Evolutionary conservation across 2,888 invertebrate genomes (phyloP).

Genomic region (Eupithecia insigniata): DNA sequence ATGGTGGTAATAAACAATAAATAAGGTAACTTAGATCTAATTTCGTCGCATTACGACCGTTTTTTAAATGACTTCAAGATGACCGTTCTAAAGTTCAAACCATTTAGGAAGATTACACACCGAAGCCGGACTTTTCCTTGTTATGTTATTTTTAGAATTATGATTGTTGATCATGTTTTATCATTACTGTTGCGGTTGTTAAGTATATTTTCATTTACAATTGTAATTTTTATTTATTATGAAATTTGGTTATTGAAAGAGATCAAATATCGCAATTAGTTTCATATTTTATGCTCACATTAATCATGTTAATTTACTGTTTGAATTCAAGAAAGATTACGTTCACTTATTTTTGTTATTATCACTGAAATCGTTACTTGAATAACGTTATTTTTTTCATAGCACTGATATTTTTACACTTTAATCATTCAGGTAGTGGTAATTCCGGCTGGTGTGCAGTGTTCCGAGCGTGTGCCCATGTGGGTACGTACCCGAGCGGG

Average conservation of each 20-base stretch:
- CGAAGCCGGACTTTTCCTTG: slow-evolving; percentile 41
- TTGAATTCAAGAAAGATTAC: not conserved
- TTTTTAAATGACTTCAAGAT: slow-evolving; percentile 23
- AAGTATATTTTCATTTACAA: not conserved
- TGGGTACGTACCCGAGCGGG: slow-evolving; percentile 6
- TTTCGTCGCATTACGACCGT: slow-evolving; percentile 27
- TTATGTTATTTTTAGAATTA: slow-evolving; percentile 25
- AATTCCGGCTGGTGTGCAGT: slow-evolving; percentile 7
- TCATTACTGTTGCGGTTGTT: slow-evolving; percentile 9
- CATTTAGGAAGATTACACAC: slow-evolving; percentile 55
- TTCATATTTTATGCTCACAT: not conserved
- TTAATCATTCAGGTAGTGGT: not conserved
- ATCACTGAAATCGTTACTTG: too few relatives aligned
- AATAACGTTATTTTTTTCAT: not conserved
- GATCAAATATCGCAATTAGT: slow-evolving; percentile 1
- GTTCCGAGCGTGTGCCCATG: slow-evolving; percentile 45
- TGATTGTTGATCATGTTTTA: slow-evolving; percentile 19
- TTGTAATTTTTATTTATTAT: not conserved
- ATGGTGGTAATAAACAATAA: slow-evolving; percentile 53
- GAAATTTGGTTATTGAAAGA: not conserved
- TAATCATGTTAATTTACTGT: not conserved
- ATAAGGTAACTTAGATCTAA: slow-evolving; percentile 13
- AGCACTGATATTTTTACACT: slow-evolving; percentile 1
- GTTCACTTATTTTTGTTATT: not conserved
- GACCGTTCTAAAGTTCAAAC: slow-evolving; percentile 49